A percentile compares a stretch with the other conserved stretches of the same genome.
These are phyloP conservation scores for Tachyglossus aculeatus DNA, from an alignment of 2,797 vertebrate genomes.

Conservation along the genomic window DNA sequence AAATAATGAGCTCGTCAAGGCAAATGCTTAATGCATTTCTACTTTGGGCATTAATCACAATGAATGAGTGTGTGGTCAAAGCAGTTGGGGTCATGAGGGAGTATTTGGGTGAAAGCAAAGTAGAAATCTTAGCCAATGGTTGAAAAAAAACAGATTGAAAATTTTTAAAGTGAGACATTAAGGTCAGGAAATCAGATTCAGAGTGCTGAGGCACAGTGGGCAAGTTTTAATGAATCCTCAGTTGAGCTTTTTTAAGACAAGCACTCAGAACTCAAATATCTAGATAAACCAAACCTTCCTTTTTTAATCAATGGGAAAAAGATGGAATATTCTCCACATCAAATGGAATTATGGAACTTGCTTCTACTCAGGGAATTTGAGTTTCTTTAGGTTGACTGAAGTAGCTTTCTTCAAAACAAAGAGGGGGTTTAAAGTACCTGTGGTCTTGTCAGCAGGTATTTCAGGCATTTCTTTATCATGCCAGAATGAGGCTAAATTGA, in stretches of 20 bases:
- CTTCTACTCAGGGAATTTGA: slow-evolving; percentile 22
- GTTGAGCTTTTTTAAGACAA: slow-evolving; percentile 46
- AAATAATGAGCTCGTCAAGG: slow-evolving; percentile 63
- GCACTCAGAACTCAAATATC: slow-evolving; percentile 2
- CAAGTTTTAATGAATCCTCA: slow-evolving; percentile 61
- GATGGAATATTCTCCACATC: slow-evolving; percentile 39
- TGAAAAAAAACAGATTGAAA: slow-evolving; percentile 59
- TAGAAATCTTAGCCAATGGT: slow-evolving; percentile 42
- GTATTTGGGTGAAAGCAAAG: slow-evolving; percentile 40
- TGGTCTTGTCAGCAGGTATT: not conserved
- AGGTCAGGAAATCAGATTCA: slow-evolving; percentile 56
- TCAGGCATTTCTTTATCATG: not conserved
- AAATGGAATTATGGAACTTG: slow-evolving; percentile 35
- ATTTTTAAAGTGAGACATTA: slow-evolving; percentile 53
- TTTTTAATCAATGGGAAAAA: slow-evolving; percentile 17
- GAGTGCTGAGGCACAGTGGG: slow-evolving; percentile 40
- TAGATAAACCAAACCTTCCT: slow-evolving; percentile 26
- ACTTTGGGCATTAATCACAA: slow-evolving; percentile 53
- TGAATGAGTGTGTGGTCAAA: slow-evolving; percentile 28
- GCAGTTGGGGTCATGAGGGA: slow-evolving; percentile 33
- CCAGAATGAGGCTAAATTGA: too few relatives aligned
- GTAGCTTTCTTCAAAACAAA: not conserved
- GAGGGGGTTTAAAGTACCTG: not conserved
- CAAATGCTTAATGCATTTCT: slow-evolving; percentile 45
- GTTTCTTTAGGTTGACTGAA: slow-evolving; percentile 14